Conservation (phyloP, 2,888 invertebrate genomes). For the Euproctis similis region DNA sequence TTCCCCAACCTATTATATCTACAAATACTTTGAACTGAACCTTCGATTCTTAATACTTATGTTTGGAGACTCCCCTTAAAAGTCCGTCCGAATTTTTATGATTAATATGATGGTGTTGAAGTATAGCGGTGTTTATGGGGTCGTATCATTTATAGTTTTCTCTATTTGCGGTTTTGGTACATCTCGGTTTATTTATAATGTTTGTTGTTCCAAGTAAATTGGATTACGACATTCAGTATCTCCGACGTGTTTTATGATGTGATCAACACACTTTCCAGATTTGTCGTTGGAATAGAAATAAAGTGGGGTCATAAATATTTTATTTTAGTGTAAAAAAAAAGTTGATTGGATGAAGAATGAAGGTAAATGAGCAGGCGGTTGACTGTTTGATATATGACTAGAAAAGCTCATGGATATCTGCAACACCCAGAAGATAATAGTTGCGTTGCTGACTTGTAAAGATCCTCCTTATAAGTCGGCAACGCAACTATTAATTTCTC, state of each 20-base stretch:
- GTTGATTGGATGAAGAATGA: too few relatives aligned
- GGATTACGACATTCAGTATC: constrained; percentile 23
- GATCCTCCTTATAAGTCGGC: too few relatives aligned
- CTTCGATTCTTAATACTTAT: too few relatives aligned
- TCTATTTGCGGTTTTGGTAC: constrained; percentile 24
- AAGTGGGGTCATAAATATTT: constrained; percentile 23
- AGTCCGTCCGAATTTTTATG: too few relatives aligned
- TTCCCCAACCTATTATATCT: too few relatives aligned
- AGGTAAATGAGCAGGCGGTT: too few relatives aligned
- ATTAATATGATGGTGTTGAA: constrained; percentile 47
- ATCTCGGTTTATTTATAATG: constrained; percentile 31
- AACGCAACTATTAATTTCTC: too few relatives aligned
- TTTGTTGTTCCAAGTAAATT: constrained; percentile 30
- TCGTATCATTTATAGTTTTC: constrained; percentile 37
- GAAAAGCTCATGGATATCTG: too few relatives aligned
- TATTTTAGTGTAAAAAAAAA: constrained; percentile 17
- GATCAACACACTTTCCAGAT: constrained; percentile 26
- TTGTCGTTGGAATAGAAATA: constrained; percentile 20
- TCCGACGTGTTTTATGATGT: constrained; percentile 21
- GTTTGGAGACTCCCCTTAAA: too few relatives aligned
- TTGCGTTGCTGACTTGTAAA: too few relatives aligned
- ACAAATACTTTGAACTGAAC: too few relatives aligned
- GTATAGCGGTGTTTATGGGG: constrained; percentile 31
- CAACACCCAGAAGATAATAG: too few relatives aligned
- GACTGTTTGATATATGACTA: constrained; percentile 10